phyloP scores from a whole-genome alignment of 2,888 invertebrate species.

The Xestia rhomboidea region DNA sequence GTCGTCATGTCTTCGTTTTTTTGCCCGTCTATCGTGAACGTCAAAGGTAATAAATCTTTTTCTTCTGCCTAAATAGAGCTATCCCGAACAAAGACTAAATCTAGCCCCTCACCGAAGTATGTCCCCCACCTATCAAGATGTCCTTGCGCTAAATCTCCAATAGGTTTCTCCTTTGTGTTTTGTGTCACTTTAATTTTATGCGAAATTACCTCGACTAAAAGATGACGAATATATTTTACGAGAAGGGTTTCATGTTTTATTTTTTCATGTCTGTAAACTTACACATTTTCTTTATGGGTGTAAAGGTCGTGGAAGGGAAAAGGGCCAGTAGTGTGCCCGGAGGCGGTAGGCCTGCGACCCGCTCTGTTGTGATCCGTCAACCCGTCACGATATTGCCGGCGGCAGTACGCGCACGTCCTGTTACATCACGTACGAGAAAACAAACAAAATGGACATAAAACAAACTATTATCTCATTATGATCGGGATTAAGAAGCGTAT shows the following conservation, averaged over 20 bases:
- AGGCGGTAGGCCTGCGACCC: constrained; percentile 39
- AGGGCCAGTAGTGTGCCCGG: constrained; percentile 36
- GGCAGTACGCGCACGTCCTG: constrained; percentile 29
- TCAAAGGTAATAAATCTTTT: constrained; percentile 71
- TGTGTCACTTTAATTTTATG: constrained; percentile 58
- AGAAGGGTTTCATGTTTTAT: constrained; percentile 28
- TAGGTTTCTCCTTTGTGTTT: constrained; percentile 43
- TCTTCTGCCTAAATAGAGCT: constrained; percentile 69
- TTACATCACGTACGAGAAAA: constrained; percentile 31
- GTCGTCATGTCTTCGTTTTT: constrained; percentile 65
- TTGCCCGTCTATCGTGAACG: constrained; percentile 64
- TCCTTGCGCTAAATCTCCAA: constrained; percentile 53
- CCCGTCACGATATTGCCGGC: constrained; percentile 47
- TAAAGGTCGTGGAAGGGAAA: constrained; percentile 41
- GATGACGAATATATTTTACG: constrained; percentile 23
- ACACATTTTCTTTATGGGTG: constrained; percentile 33
- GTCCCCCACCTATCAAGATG: constrained; percentile 54
- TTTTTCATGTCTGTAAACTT: constrained; percentile 35
- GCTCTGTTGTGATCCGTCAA: constrained; percentile 59
- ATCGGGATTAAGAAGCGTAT: constrained; percentile 36
- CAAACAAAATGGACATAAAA: constrained; percentile 45
- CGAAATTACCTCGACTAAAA: constrained; percentile 40
- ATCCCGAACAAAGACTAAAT: constrained; percentile 63
- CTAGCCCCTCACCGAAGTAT: constrained; percentile 46
- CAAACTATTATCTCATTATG: constrained; percentile 50